Conservation (phyloP, 2,113 vertebrate species). For the Neotoma lepida region DNA sequence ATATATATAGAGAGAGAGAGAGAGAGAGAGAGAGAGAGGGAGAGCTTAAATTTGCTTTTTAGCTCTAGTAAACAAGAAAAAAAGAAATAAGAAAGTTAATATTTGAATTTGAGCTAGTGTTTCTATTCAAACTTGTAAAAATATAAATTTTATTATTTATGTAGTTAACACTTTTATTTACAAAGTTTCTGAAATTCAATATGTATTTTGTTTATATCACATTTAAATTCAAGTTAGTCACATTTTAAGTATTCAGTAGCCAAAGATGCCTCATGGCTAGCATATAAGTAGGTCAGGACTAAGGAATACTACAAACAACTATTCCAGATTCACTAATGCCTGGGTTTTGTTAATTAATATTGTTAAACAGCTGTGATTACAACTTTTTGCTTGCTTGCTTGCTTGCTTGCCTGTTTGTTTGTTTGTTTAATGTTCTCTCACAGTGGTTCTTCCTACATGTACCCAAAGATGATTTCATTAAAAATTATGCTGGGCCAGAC, state of each 20-base stretch:
- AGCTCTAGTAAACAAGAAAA: background rate
- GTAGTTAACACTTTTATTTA: background rate
- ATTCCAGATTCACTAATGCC: background rate
- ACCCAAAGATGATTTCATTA: background rate
- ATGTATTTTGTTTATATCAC: background rate
- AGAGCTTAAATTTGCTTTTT: background rate
- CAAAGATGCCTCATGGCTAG: background rate
- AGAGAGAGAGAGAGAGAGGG: too few species aligned
- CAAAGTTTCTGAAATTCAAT: constrained; percentile 2
- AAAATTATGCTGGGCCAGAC: background rate
- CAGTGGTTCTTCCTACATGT: background rate
- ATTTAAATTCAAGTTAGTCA: background rate
- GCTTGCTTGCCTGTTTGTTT: background rate
- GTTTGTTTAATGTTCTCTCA: background rate
- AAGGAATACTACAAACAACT: background rate
- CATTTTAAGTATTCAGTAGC: background rate
- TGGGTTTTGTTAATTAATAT: background rate
- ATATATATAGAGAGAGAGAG: too few species aligned
- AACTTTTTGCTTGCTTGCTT: too few species aligned
- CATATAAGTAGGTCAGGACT: background rate
- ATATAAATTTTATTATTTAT: background rate
- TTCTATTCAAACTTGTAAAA: background rate
- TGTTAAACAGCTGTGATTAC: background rate
- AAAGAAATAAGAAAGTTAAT: background rate
- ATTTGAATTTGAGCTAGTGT: background rate